Evolutionary conservation across 2,888 invertebrate species (phyloP).

Genomic region (Nebria brevicollis): DNA sequence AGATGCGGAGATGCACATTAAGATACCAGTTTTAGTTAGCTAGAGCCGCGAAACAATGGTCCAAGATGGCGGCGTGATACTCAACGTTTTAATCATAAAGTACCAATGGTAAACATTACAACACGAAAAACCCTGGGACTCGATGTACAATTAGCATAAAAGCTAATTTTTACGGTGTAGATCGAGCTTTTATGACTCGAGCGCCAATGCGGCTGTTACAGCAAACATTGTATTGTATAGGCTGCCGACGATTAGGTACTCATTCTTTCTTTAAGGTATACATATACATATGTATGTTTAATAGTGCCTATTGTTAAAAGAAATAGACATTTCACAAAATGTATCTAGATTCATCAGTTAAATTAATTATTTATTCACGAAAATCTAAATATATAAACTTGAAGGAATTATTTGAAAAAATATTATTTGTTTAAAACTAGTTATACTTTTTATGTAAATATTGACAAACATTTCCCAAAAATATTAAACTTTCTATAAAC

Average conservation of each 20-base stretch:
- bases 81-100: background rate
- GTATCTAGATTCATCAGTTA: too few species aligned
- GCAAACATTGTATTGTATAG: background rate
- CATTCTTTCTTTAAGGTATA: background rate
- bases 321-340: too few species aligned
- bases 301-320: background rate
- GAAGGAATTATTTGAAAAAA: too few species aligned
- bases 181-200: constrained; percentile 26
- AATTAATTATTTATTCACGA: too few species aligned
- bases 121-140: constrained; percentile 7
- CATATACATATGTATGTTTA: background rate
- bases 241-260: background rate
- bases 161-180: constrained; percentile 37
- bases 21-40: constrained; percentile 25
- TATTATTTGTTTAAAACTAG: background rate
- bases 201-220: background rate
- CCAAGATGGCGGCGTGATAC: background rate
- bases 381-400: too few species aligned
- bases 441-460: background rate
- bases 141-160: constrained; percentile 36
- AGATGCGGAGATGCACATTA: constrained; percentile 43
- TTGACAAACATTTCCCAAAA: background rate
- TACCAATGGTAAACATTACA: background rate
- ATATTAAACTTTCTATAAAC: background rate
- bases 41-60: background rate